Percentiles rank a stretch among this genome's conserved stretches.
Conservation (phyloP, 1,140 invertebrate genomes). For the Lasioglossum albipes region DNA sequence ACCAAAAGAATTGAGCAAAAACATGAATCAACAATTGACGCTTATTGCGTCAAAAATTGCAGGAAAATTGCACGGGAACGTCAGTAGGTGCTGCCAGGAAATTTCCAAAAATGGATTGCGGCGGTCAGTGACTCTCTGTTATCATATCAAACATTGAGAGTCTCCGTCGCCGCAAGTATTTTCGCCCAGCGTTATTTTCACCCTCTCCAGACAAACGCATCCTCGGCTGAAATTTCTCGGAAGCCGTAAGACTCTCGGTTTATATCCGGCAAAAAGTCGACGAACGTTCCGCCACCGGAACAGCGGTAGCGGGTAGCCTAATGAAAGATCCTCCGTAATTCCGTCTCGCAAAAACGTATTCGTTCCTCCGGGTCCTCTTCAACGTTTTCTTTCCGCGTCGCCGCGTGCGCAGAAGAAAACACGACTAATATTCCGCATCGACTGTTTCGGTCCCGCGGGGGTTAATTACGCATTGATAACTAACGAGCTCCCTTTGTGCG, state of each 20-base stretch:
- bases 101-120: neutral
- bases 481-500: conserved; percentile 67
- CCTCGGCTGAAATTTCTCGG: neutral
- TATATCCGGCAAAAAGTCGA: neutral
- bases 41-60: too few relatives aligned
- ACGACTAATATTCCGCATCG: conserved; percentile 45
- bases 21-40: too few relatives aligned
- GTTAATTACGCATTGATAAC: conserved; percentile 71
- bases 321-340: neutral
- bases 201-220: neutral
- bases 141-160: neutral
- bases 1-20: too few relatives aligned
- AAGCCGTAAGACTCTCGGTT: neutral
- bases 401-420: conserved; percentile 6
- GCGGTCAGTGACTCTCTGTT: too few relatives aligned
- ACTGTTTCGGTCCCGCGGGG: conserved; percentile 35
- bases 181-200: conserved; percentile 1
- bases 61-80: too few relatives aligned
- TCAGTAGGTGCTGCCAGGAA: neutral
- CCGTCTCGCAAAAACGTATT: neutral
- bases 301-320: neutral
- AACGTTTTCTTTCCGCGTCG: neutral
- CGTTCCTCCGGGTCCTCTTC: too few relatives aligned
- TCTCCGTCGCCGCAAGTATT: neutral
- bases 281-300: neutral